Percentiles rank a stretch among this genome's conserved stretches.
These are phyloP conservation scores for Nephrotoma appendiculata DNA, from an alignment of 2,888 invertebrate species.

Conservation along the genomic window DNA sequence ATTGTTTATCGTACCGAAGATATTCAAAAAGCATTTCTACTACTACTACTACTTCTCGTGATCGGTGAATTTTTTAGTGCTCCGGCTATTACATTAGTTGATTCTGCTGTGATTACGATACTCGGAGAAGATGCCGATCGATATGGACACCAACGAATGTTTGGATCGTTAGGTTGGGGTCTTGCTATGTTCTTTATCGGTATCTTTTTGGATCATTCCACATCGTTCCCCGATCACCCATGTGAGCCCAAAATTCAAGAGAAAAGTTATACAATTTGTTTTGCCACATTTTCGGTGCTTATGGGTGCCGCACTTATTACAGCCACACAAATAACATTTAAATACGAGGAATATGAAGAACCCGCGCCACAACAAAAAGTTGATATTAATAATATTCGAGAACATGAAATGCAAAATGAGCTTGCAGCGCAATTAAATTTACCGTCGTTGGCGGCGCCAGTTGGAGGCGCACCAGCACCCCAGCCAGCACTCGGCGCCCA, in stretches of 20 bases:
- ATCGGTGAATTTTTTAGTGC: conserved; percentile 97
- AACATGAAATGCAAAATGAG: conserved; percentile 71
- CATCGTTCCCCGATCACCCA: conserved; percentile 86
- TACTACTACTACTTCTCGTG: conserved; percentile 78
- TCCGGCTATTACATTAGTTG: conserved; percentile 88
- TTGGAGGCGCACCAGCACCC: conserved; percentile 25
- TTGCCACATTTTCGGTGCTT: conserved; percentile 91
- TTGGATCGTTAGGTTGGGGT: conserved; percentile 96
- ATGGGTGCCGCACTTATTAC: conserved; percentile 91
- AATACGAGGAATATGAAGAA: conserved; percentile 34
- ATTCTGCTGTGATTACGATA: conserved; percentile 77
- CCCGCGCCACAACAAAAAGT: conserved; percentile 25
- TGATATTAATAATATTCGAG: conserved; percentile 38
- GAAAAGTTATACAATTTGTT: conserved; percentile 97
- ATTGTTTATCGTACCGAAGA: conserved; percentile 79
- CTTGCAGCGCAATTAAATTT: conserved; percentile 69
- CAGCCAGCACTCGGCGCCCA: conserved; percentile 33
- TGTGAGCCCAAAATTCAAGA: conserved; percentile 81
- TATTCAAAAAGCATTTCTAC: conserved; percentile 91
- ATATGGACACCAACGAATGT: conserved; percentile 96
- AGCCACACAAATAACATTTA: conserved; percentile 64
- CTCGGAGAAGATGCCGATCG: conserved; percentile 78
- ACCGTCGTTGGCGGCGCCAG: conserved; percentile 50
- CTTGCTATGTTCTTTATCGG: conserved; percentile 94
- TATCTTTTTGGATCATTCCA: conserved; percentile 91